These are phyloP conservation scores for Cryptocephalus moraei DNA, from an alignment of 2,888 invertebrate species.

Conservation along the genomic window DNA sequence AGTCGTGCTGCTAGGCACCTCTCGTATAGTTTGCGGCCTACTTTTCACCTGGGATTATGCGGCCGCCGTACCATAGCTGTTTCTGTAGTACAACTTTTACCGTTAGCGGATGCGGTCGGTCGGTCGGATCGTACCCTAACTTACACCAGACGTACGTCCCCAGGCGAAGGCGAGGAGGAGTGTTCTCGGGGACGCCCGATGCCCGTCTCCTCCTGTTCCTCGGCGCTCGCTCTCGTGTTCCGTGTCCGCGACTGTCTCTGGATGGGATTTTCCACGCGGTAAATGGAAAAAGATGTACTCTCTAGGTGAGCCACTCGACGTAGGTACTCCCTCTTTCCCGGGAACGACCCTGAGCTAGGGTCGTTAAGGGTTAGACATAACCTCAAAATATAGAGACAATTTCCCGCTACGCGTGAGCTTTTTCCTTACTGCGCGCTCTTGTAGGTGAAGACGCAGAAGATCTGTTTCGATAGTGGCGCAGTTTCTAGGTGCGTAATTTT, in stretches of 20 bases:
- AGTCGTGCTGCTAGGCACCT: constrained; percentile 8
- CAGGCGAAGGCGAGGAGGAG: too few species aligned
- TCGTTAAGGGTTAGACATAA: too few species aligned
- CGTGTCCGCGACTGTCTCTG: too few species aligned
- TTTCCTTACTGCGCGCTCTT: too few species aligned
- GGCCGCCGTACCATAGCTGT: constrained; percentile 30
- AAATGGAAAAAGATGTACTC: constrained; percentile 37
- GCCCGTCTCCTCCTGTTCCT: too few species aligned
- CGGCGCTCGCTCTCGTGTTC: too few species aligned
- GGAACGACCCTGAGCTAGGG: too few species aligned
- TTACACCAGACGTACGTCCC: constrained; percentile 4
- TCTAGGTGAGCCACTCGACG: constrained; percentile 28
- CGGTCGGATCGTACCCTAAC: constrained; percentile 13
- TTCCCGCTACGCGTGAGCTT: not conserved
- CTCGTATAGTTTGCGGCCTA: constrained; percentile 38
- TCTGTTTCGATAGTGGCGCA: too few species aligned
- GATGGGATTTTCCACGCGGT: constrained; percentile 11
- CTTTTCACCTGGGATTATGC: constrained; percentile 37
- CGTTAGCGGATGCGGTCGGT: constrained; percentile 33
- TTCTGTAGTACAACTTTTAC: constrained; percentile 39
- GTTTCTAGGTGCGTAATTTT: too few species aligned
- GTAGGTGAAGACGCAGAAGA: too few species aligned
- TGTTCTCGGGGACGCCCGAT: too few species aligned
- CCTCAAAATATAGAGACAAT: not conserved
- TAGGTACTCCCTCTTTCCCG: too few species aligned